phyloP scores from a whole-genome alignment of 2,113 vertebrate species.

The Atrichornis clamosus region DNA sequence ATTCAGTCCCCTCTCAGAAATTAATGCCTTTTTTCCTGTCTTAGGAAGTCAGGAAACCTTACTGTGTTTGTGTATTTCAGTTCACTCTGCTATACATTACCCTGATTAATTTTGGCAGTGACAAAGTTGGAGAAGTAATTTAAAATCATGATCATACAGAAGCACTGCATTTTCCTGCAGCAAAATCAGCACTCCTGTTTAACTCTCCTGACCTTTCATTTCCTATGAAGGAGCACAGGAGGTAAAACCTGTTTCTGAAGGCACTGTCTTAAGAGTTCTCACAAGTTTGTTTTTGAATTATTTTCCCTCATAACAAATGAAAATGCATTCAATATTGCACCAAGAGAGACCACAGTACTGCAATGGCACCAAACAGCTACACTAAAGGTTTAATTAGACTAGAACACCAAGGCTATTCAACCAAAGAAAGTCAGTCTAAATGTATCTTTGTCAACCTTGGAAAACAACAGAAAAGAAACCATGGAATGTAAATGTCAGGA shows the following conservation, averaged over 20 bases:
- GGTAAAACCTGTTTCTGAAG: background rate
- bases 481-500: background rate
- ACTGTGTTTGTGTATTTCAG: background rate
- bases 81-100: background rate
- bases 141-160: background rate
- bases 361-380: background rate
- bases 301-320: background rate
- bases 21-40: background rate
- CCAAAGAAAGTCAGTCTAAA: background rate
- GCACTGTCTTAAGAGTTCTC: background rate
- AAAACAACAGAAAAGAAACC: background rate
- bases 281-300: background rate
- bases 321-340: background rate
- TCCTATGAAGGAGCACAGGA: background rate
- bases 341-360: background rate
- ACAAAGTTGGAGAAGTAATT: slow-evolving; percentile 7
- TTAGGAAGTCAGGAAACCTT: background rate
- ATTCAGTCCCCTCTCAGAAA: background rate
- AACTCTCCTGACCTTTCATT: background rate
- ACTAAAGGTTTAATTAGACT: background rate
- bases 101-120: slow-evolving; percentile 1
- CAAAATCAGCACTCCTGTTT: background rate
- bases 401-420: background rate
- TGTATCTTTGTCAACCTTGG: background rate
- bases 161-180: background rate